Base-by-base conservation (phyloP, 1,140 invertebrate species). In the Whitmania pigra region DNA sequence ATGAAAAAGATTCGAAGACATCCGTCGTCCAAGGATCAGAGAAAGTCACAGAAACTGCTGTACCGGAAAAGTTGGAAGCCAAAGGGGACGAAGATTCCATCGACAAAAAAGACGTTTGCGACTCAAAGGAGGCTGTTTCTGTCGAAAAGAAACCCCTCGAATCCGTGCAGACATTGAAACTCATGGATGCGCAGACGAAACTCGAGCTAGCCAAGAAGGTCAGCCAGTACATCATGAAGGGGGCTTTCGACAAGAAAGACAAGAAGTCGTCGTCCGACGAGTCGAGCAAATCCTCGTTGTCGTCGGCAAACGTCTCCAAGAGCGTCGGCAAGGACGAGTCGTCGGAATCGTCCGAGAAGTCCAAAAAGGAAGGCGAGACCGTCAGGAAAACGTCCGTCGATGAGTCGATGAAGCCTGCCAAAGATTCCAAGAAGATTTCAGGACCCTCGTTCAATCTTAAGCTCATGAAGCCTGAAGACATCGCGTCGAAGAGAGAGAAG, bases 211-310 rank as follows among this genome's bases (percentile, higher is more conserved):
- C 57, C 29, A 22, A 31, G 29, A 63, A 31, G 29, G 57, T 63
- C 57, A 63, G 57, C 22, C 57, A 63, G 29, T 22, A 22, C 22
- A 63, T 63, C 57, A 63, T 63, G 57, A 63, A 63, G 57, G 29
- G 57, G 43, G 43, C 43, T 11, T 49, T 49, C 43, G 43, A 49
- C 43, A 49, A 49, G 43, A 49, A 49, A 13, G 43, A 49, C 43
- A 49, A 49, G 43, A 49, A 49, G 43, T 49, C 43, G 43, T 49
- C 43, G 11, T 49, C 43, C 3, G 43, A 49, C 43, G 43, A 49
- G 15, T 49, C 43, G 5, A 49, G 5, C 11, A 49, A 49, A 36
- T 36, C 31, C 31, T 36, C 31, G 31, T n/a, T n/a, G 40, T 49
- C 43, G 43, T 49, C 43, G 5, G 43, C 15, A 1, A 15, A 11